Evolutionary conservation across 2,113 vertebrate species (phyloP), one percentile per base, ranked within the genome.

Genomic region (Tragelaphus imberbis): DNA sequence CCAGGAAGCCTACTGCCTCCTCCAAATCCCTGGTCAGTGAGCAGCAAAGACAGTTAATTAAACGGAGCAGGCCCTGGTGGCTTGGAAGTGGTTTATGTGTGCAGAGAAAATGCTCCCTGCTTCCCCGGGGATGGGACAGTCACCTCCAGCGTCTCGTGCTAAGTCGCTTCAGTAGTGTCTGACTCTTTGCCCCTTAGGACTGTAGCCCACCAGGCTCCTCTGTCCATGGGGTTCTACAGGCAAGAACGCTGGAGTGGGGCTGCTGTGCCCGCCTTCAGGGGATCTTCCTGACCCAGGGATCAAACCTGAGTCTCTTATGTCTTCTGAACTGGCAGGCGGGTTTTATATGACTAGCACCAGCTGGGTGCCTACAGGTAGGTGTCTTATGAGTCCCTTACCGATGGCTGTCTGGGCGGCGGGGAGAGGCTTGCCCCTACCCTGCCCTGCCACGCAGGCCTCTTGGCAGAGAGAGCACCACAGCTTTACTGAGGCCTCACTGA

Each of bases 331-430:
- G 68, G n/a, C 10, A 71, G n/a, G n/a, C 2, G 2, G n/a, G n/a
- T 71, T 71, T 10, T 71, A 21, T 40, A 71, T 19, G 19, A 40
- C 68, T 71, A 23, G 19, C 17, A n/a, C 10, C 19, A 12, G 10
- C 68, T 71, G 68, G n/a, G 10, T 71, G n/a, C n/a, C 68, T 40
- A 75, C 10, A 12, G 68, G 68, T 6, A 23, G 19, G 19, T 23
- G n/a, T 71, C 55, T n/a, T n/a, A 36, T 0, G 0, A 1, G 12
- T 8, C 49, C 27, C 1, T 3, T 16, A 9, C 58, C 12, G 56
- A 11, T 3, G 12, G n/a, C 25, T 19, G 2, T 21, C 84, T 23
- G 17, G 2, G 23, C 10, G 2, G 15, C 0, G 0, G 28, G 3
- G 55, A 40, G 23, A 61, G 17, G 15, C 5, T 17, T 15, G 16